A percentile compares a stretch with the other conserved stretches of the same genome.
Evolutionary conservation across 2,888 invertebrate genomes (phyloP).

Genomic region (Agriopis leucophaearia): DNA sequence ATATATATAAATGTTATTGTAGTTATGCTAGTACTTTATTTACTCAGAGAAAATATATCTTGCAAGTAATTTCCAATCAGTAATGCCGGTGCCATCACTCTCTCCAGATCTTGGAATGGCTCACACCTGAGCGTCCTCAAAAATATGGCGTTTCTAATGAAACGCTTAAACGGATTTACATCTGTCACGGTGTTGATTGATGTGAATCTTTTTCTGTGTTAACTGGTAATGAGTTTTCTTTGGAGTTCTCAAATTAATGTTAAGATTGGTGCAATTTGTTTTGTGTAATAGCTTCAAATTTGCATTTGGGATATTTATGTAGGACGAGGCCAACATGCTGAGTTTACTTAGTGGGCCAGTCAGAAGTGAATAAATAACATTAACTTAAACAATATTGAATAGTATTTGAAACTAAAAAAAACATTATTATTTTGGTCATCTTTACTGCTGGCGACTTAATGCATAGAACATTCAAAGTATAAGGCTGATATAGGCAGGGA

Average conservation of each 20-base stretch:
- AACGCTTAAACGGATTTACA: conserved; percentile 66
- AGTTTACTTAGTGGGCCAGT: background rate
- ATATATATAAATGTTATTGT: too few species aligned
- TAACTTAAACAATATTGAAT: too few species aligned
- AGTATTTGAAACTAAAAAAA: too few species aligned
- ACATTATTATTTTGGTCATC: too few species aligned
- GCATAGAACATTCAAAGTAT: background rate
- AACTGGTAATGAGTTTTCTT: conserved; percentile 48
- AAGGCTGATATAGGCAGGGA: background rate
- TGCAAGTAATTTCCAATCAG: conserved; percentile 34
- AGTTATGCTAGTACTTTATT: background rate
- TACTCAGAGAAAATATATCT: conserved; percentile 17
- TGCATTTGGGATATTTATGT: background rate
- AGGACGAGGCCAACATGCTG: background rate
- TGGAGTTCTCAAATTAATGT: conserved; percentile 38
- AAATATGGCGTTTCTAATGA: conserved; percentile 72
- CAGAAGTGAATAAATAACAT: too few species aligned
- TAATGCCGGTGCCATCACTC: conserved; percentile 20
- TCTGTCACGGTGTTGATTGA: conserved; percentile 68
- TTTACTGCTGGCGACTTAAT: too few species aligned
- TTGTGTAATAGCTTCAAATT: background rate
- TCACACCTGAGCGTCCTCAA: conserved; percentile 45
- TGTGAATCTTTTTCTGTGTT: conserved; percentile 50
- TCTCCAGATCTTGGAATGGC: conserved; percentile 21
- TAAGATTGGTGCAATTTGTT: conserved; percentile 41